Base-by-base conservation (phyloP, 2,797 vertebrate genomes). In the Mormyrops attenuatus region DNA sequence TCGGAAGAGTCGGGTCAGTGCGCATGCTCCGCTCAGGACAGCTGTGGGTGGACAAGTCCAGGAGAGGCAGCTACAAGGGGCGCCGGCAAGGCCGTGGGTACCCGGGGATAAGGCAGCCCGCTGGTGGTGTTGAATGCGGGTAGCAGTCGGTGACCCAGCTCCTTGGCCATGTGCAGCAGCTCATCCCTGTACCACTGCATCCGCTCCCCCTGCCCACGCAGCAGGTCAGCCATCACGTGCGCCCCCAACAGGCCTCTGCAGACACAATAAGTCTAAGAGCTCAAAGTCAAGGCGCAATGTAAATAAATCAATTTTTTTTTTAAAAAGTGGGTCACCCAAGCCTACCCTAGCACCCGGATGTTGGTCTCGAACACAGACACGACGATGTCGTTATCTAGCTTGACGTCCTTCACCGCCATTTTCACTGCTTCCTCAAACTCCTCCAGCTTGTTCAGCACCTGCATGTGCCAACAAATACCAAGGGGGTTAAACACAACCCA, bases 341-440 rank as follows among this genome's bases (percentile, higher is more conserved):
- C 91, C 4, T 94, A 97, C 96, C 96, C 96, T 91, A 97, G 93
- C 87, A 97, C 96, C 90, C 96, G 95, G 92, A 97, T 97, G 92
- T 97, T 97, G 90, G 96, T 97, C 93, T 97, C 96, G 90, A 97
- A 97, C 90, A 97, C 96, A 1, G 96, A 97, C 90, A 97, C 96
- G 87, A 97, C 96, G 63, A 97, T 94, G 17, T 97, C 96, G 2
- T 97, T 97, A 93, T 97, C 96, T 89, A 97, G 93, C 15, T 94
- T 93, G 9, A 97, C 96, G 0, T 97, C 96, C 8, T 60, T 94
- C 89, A 97, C 84, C 0, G 95, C 89, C 91, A 95, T 97, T 91
- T 80, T 94, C 92, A 97, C 96, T 0, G 95, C 96, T 0, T 96
- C 96, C 89, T 97, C 96, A 94, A 97, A 97, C 90, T 97, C 96